Percentiles rank a stretch among this genome's conserved stretches.
Conservation (phyloP, 2,113 vertebrate genomes). For the Hippocampus comes region DNA sequence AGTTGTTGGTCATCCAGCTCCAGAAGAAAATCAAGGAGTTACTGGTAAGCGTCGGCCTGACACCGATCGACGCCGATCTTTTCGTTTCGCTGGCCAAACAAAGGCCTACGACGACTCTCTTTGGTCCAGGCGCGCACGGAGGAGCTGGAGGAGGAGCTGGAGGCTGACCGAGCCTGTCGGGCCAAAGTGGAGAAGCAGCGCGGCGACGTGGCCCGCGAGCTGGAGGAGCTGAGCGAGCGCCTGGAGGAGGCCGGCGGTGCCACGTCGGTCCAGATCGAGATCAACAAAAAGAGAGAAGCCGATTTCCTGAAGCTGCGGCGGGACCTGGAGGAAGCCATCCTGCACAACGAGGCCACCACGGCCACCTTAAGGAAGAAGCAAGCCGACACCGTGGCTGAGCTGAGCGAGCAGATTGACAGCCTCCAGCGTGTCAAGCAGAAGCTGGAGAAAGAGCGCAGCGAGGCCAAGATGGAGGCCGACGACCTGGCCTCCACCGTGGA, state of each 20-base stretch:
- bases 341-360: slow-evolving; percentile 81
- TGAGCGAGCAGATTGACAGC: slow-evolving; percentile 86
- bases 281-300: slow-evolving; percentile 84
- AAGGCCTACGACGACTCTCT: not conserved
- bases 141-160: slow-evolving; percentile 91
- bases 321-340: slow-evolving; percentile 84
- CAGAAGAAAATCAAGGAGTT: slow-evolving; percentile 95
- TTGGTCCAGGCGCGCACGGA: slow-evolving; percentile 79
- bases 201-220: slow-evolving; percentile 81
- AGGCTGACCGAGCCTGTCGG: slow-evolving; percentile 79
- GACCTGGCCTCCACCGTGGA: slow-evolving; percentile 84
- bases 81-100: not conserved
- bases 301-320: slow-evolving; percentile 83
- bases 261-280: slow-evolving; percentile 79
- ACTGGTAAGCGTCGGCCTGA: slow-evolving; percentile 70
- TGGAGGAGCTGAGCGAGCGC: slow-evolving; percentile 87
- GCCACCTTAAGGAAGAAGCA: slow-evolving; percentile 84
- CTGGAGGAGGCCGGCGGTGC: slow-evolving; percentile 86
- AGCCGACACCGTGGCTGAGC: slow-evolving; percentile 77
- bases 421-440: slow-evolving; percentile 89
- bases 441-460: slow-evolving; percentile 87
- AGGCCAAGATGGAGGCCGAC: slow-evolving; percentile 88
- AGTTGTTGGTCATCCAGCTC: slow-evolving; percentile 79
- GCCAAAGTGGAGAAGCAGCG: slow-evolving; percentile 90
- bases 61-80: not conserved